Conservation (phyloP, 2,888 invertebrate species). For the Criorhina ranunculi region DNA sequence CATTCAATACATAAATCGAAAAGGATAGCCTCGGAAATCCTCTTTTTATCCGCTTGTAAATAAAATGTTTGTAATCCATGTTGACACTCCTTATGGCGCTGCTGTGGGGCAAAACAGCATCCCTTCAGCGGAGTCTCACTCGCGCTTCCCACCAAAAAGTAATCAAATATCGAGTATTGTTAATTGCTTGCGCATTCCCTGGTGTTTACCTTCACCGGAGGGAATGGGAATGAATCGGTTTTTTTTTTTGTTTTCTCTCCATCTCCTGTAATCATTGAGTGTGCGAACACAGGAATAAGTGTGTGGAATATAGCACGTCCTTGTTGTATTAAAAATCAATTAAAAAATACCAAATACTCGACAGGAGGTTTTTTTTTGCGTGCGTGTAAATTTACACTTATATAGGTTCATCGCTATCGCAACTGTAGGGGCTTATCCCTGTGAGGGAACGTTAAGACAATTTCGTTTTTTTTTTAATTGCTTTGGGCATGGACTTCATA, state of each 20-base stretch:
- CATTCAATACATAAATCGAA: conserved; percentile 53
- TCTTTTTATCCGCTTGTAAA: conserved; percentile 46
- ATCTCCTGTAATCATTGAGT: background rate
- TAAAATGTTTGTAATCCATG: conserved; percentile 50
- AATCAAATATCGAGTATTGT: conserved; percentile 68
- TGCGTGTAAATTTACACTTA: conserved; percentile 10
- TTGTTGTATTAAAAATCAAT: conserved; percentile 74
- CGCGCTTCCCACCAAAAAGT: conserved; percentile 30
- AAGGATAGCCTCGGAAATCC: conserved; percentile 33
- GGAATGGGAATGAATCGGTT: background rate
- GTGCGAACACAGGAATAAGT: conserved; percentile 41
- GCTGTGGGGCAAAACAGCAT: background rate
- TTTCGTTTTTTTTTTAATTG: conserved; percentile 60
- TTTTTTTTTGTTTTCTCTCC: conserved; percentile 4
- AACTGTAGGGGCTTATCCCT: background rate
- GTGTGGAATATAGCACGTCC: conserved; percentile 47
- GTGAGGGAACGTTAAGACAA: conserved; percentile 30
- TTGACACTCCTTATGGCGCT: conserved; percentile 27
- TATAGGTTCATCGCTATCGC: background rate
- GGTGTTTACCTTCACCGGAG: conserved; percentile 38
- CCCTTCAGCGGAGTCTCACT: conserved; percentile 1
- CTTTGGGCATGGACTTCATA: conserved; percentile 38
- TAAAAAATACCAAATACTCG: conserved; percentile 63
- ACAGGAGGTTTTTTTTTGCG: conserved; percentile 6
- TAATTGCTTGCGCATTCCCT: conserved; percentile 45